These are phyloP conservation scores for Pelobates cultripes DNA, from an alignment of 2,797 vertebrate genomes.

Conservation along the genomic window DNA sequence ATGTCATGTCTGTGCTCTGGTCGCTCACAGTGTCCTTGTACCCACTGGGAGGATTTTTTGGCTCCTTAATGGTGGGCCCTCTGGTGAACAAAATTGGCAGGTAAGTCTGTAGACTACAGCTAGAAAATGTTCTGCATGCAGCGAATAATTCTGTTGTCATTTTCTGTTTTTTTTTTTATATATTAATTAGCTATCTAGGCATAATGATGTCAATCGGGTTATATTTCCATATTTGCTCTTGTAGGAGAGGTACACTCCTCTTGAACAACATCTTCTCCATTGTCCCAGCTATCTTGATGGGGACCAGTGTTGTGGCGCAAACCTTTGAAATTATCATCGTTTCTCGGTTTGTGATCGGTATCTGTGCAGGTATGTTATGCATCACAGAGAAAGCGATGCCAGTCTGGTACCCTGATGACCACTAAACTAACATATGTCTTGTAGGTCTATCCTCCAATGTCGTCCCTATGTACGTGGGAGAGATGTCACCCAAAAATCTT, in stretches of 20 bases:
- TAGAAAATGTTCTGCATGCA: neutral
- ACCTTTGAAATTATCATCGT: slow-evolving; percentile 91
- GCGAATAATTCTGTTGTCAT: neutral
- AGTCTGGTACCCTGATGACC: neutral
- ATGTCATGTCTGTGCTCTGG: slow-evolving; percentile 81
- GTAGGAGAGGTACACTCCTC: slow-evolving; percentile 89
- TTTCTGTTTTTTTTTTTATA: neutral
- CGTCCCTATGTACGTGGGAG: slow-evolving; percentile 95
- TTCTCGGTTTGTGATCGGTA: slow-evolving; percentile 84
- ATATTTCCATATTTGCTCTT: neutral
- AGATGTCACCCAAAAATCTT: slow-evolving; percentile 88
- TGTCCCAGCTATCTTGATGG: slow-evolving; percentile 89
- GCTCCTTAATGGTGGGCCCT: slow-evolving; percentile 88
- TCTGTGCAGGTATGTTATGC: slow-evolving; percentile 84
- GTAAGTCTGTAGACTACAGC: slow-evolving; percentile 65
- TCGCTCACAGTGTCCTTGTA: slow-evolving; percentile 92
- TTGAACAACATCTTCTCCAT: slow-evolving; percentile 96
- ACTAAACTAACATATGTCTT: neutral
- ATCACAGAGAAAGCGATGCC: neutral
- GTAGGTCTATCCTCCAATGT: slow-evolving; percentile 91
- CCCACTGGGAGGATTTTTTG: slow-evolving; percentile 89
- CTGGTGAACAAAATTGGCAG: slow-evolving; percentile 87
- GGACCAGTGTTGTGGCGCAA: slow-evolving; percentile 75
- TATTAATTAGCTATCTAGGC: neutral
- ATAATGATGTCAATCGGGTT: too few species aligned